Percentiles rank a stretch among this genome's conserved stretches.
phyloP scores from a whole-genome alignment of 1,140 invertebrate species.

The Vollenhovia emeryi region DNA sequence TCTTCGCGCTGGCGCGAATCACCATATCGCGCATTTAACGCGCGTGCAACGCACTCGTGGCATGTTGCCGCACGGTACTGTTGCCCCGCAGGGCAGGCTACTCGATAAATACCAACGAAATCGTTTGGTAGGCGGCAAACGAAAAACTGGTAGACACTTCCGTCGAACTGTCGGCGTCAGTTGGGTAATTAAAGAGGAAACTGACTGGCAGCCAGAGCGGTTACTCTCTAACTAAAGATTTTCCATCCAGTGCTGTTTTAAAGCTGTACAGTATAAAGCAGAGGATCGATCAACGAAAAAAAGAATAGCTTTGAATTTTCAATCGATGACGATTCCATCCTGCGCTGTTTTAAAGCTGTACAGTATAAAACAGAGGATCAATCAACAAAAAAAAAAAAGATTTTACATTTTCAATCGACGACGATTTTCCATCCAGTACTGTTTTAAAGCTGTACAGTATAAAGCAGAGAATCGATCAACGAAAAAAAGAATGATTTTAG shows the following conservation, averaged over 20 bases:
- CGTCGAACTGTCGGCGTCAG: background rate
- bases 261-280: too few species aligned
- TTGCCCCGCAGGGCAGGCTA: background rate
- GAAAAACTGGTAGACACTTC: background rate
- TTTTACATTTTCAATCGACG: too few species aligned
- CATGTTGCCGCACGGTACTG: background rate
- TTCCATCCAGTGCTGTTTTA: background rate
- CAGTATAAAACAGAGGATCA: too few species aligned
- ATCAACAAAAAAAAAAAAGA: too few species aligned
- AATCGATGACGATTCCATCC: too few species aligned
- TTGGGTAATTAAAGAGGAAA: background rate
- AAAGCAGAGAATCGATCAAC: background rate
- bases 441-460: background rate
- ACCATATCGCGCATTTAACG: slow-evolving; percentile 62
- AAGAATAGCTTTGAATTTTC: too few species aligned
- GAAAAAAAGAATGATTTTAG: too few species aligned
- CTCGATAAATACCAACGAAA: slow-evolving; percentile 27
- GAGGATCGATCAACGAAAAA: background rate
- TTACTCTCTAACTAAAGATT: background rate
- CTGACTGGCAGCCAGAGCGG: background rate
- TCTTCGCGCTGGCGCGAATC: slow-evolving; percentile 61
- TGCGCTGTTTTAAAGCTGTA: too few species aligned
- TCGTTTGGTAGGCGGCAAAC: background rate
- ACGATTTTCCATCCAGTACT: background rate
- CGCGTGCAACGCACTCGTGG: background rate